A percentile compares a stretch with the other conserved stretches of the same genome.
These are phyloP conservation scores for Esox niger DNA, from an alignment of 2,113 vertebrate species.

Conservation along the genomic window DNA sequence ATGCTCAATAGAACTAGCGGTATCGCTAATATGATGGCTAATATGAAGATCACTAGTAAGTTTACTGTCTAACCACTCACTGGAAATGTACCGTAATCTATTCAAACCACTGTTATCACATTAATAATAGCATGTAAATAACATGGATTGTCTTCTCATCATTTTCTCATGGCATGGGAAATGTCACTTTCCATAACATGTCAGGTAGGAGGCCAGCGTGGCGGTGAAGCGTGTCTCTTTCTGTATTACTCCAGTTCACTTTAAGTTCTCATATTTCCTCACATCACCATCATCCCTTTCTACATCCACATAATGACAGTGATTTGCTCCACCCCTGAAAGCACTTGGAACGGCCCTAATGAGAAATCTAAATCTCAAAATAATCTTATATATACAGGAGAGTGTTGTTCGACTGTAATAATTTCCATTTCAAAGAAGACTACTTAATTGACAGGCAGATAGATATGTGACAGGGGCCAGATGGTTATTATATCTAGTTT, in stretches of 20 bases:
- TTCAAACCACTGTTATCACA: no score
- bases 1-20: no score
- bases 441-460: slow-evolving; percentile 13
- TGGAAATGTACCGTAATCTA: no score
- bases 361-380: slow-evolving; percentile 21
- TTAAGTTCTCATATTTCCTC: slow-evolving; percentile 38
- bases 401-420: not conserved
- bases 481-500: not conserved
- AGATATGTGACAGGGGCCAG: not conserved
- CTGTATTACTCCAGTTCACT: not conserved
- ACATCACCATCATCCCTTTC: slow-evolving; percentile 32
- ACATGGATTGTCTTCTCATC: slow-evolving; percentile 26
- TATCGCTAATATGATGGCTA: no score
- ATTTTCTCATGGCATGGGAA: slow-evolving; percentile 1
- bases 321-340: slow-evolving; percentile 1
- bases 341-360: not conserved
- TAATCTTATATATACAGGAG: slow-evolving; percentile 3
- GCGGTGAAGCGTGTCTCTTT: not conserved
- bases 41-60: no score
- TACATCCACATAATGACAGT: slow-evolving; percentile 6
- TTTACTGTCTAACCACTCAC: no score
- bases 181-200: slow-evolving; percentile 27
- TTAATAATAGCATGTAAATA: not conserved
- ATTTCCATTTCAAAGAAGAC: slow-evolving; percentile 8
- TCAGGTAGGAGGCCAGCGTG: slow-evolving; percentile 3